These are phyloP conservation scores for Eurosta solidaginis DNA, from an alignment of 1,140 invertebrate genomes.

Conservation along the genomic window DNA sequence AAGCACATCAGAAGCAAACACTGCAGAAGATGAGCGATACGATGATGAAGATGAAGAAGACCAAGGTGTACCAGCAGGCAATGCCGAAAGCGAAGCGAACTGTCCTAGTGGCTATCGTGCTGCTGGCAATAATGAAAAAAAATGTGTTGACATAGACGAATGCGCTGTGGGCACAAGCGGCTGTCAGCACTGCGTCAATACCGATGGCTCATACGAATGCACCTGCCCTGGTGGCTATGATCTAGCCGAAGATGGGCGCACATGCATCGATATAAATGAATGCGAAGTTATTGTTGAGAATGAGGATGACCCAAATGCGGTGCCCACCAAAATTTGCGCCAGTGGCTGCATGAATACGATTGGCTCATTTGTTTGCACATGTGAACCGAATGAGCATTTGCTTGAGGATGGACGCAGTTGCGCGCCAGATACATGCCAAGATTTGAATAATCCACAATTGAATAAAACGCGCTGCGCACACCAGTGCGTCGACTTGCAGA, in stretches of 20 bases:
- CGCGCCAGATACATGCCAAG: conserved; percentile 45
- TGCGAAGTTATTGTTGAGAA: conserved; percentile 62
- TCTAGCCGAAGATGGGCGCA: conserved; percentile 57
- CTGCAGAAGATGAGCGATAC: conserved; percentile 11
- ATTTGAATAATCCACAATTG: conserved; percentile 48
- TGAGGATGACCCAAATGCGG: conserved; percentile 47
- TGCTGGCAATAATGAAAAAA: conserved; percentile 43
- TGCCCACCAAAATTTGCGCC: conserved; percentile 61
- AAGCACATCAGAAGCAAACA: conserved; percentile 34
- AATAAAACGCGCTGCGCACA: conserved; percentile 63
- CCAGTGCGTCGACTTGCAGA: conserved; percentile 63
- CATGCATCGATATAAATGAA: conserved; percentile 69
- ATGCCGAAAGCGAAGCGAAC: not conserved
- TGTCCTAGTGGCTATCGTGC: conserved; percentile 60
- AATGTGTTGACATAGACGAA: conserved; percentile 70
- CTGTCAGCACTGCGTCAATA: conserved; percentile 40
- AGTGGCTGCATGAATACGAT: conserved; percentile 69
- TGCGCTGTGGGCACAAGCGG: conserved; percentile 61
- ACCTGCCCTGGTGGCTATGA: conserved; percentile 65
- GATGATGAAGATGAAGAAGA: conserved; percentile 30
- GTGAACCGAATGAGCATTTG: conserved; percentile 53
- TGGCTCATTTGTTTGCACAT: conserved; percentile 69
- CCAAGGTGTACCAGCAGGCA: not conserved
- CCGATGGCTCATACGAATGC: conserved; percentile 63
- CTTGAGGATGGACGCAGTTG: conserved; percentile 55